Conservation (phyloP, 92 coral and sea anemone species). For the Parazoanthus darwini region DNA sequence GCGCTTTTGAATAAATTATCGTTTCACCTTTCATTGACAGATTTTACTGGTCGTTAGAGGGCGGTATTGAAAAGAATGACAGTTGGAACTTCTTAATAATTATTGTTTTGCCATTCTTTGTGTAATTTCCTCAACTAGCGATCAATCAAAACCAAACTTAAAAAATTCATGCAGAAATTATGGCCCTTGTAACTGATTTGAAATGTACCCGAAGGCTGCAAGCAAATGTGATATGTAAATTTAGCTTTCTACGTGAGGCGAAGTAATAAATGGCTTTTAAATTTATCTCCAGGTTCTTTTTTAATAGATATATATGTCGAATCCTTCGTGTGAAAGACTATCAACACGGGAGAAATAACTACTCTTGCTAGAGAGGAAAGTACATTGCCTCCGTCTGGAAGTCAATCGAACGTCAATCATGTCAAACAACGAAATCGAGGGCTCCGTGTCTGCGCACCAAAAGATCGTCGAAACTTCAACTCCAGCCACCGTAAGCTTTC, state of each 20-base stretch:
- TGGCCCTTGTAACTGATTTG: conserved; percentile 10
- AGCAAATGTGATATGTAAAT: conserved; percentile 30
- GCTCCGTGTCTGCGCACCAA: not conserved
- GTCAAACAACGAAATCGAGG: conserved; percentile 32
- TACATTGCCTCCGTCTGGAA: not conserved
- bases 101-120: conserved; percentile 32
- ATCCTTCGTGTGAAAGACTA: conserved; percentile 32
- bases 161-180: conserved; percentile 23
- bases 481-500: conserved; percentile 22
- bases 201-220: conserved; percentile 23
- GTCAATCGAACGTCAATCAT: not conserved
- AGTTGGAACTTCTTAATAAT: conserved; percentile 42
- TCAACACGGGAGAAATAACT: conserved; percentile 21
- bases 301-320: conserved; percentile 36
- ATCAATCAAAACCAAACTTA: not conserved
- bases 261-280: conserved; percentile 39
- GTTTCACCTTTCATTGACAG: conserved; percentile 42
- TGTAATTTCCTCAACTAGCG: conserved; percentile 20
- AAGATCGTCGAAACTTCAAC: conserved; percentile 30
- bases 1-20: conserved; percentile 49
- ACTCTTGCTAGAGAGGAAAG: not conserved
- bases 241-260: conserved; percentile 4
- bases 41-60: conserved; percentile 47
- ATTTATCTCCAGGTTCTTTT: conserved; percentile 40
- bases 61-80: conserved; percentile 41